Evolutionary conservation across 2,113 vertebrate species (phyloP), one percentile per base, ranked within the genome.

Genomic region (Pagrus major): DNA sequence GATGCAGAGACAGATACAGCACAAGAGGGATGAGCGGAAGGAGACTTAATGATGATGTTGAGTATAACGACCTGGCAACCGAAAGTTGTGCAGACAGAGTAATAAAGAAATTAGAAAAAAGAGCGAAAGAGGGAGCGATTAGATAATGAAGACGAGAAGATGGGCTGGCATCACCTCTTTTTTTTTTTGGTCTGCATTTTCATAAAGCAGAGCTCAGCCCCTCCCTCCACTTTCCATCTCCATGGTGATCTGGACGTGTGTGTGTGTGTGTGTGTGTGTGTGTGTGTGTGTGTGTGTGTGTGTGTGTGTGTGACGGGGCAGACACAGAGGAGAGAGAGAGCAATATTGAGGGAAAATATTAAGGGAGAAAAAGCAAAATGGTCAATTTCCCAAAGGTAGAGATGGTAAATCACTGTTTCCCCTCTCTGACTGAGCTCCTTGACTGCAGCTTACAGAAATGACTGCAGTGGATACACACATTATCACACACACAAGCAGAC

Each of bases 231-330:
- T 70, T 39, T 31, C 31, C 44, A 73, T 90, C 81, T 69, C 86
- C 83, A 89, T 86, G 85, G 89, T 86, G 86, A 90, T 63, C 7
- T 66, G 42, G 8, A 4, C 78, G 52, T 78, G 54, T 72, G 63
- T 51, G 4, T 66, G 39, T 64, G 58, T 58, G 23, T 25, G 37
- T 11, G 63, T 49, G 49, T 25, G 37, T 25, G 51, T 25, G 51
- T 18, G 9, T n/a, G n/a, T n/a, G n/a, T n/a, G n/a, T n/a, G n/a
- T n/a, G n/a, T n/a, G n/a, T n/a, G 51, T 18, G 9, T n/a, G n/a
- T n/a, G n/a, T n/a, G n/a, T n/a, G n/a, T n/a, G n/a, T n/a, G n/a
- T n/a, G n/a, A n/a, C n/a, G 20, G 35, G 46, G 39, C 20, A 46
- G 31, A 59, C 27, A 25, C 3, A 33, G 33, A 37, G 18, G 33